Evolutionary conservation across 2,888 invertebrate genomes (phyloP), one percentile per base, ranked within the genome.

Genomic region (Dexiosoma caninum): DNA sequence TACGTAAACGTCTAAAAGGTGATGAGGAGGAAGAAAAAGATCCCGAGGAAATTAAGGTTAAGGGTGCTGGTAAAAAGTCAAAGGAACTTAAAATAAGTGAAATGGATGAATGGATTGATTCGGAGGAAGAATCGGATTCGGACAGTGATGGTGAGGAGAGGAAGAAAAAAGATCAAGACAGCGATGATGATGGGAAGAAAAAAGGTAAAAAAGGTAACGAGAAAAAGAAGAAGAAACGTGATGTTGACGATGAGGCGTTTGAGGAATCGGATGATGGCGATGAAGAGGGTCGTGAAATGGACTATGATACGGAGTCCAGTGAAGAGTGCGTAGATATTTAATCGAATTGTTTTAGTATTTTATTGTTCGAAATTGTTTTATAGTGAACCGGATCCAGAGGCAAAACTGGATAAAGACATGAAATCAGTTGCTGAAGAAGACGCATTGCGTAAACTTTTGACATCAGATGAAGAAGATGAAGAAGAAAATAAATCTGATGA

Each of bases 241-340:
- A 94, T 82, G 94, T 95, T 0, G 95, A 97, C 81, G 95, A 95
- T 84, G 98, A 98, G 88, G 98, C 97, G 0, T 93, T 95, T 70
- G 98, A 98, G 88, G 98, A 99, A 87, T 98, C 98, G 83, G 98
- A 98, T 89, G 98, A 98, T 88, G 98, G 98, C 0, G 98, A 99
- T 88, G 97, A 96, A 86, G 98, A 98, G 91, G 98, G 98, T 0
- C 91, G 96, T 66, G 98, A 99, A 91, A 93, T 95, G 84, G 98
- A 98, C 90, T 98, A 98, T 87, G 98, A 98, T 86, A 96, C 97
- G 0, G 96, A 96, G 87, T 95, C 95, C 0, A 95, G 95, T 0
- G 94, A 94, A 82, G 93, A 93, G 94, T 93, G 86, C 77, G 85
- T 83, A 30, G 2, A 30, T n/a, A 0, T 27, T 40, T 19, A 42